Conservation (phyloP, 2,113 vertebrate genomes). For the Turnix velox region DNA sequence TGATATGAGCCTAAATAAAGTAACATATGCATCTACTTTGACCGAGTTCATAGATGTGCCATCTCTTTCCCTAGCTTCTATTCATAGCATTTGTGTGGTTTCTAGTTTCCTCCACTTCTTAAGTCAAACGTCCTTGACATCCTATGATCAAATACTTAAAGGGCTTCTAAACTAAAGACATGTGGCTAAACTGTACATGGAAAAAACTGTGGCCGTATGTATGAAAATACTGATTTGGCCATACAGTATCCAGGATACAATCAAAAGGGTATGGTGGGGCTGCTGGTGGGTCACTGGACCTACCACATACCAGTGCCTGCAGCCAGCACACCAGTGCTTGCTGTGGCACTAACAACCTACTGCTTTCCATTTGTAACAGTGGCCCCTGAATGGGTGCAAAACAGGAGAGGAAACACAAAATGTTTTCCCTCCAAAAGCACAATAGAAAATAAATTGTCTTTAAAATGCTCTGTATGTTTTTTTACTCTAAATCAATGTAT, state of each 20-base stretch:
- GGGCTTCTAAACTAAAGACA: background rate
- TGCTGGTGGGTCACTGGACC: background rate
- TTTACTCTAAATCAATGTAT: background rate
- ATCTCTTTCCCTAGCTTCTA: constrained; percentile 57
- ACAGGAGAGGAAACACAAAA: background rate
- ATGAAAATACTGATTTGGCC: background rate
- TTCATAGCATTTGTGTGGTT: constrained; percentile 70
- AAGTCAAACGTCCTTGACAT: constrained; percentile 46
- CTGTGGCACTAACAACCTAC: background rate
- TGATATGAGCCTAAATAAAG: constrained; percentile 71
- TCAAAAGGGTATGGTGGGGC: background rate
- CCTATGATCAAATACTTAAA: constrained; percentile 36
- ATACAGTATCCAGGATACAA: background rate
- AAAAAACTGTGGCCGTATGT: background rate
- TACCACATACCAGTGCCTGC: background rate
- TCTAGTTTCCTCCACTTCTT: constrained; percentile 58
- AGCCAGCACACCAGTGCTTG: background rate
- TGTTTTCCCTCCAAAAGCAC: background rate
- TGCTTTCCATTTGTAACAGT: background rate
- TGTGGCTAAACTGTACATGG: background rate
- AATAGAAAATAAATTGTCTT: background rate
- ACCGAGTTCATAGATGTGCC: constrained; percentile 47
- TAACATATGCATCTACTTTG: constrained; percentile 59
- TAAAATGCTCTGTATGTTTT: background rate
- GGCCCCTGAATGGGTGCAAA: background rate